Evolutionary conservation across 2,113 vertebrate genomes (phyloP).

Genomic region (Colistium nudipinnis): DNA sequence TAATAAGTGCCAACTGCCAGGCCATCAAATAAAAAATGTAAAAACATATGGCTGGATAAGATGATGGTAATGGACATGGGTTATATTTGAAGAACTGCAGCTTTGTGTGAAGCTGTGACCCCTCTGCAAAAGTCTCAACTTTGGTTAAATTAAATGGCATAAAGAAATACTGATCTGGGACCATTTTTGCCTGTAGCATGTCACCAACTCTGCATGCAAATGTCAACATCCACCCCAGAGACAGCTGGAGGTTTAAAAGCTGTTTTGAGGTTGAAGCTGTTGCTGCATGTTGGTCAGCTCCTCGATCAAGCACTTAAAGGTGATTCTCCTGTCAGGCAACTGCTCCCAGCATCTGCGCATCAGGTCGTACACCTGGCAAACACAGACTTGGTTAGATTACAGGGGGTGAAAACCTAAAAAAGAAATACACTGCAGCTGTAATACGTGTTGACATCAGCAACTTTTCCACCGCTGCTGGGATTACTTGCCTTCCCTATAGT

Average conservation of each 20-base stretch:
- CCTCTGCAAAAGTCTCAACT: constrained; percentile 7
- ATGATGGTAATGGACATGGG: constrained; percentile 1
- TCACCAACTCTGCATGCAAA: not conserved
- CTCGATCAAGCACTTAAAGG: constrained; percentile 89
- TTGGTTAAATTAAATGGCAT: constrained; percentile 10
- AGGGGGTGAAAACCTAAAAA: no score
- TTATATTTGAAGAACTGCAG: not conserved
- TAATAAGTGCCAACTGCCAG: no score
- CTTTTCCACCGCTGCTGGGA: no score
- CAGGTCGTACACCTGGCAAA: constrained; percentile 88
- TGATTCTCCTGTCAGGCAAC: constrained; percentile 85
- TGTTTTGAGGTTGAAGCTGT: constrained; percentile 6
- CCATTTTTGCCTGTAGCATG: not conserved
- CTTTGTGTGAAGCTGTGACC: not conserved
- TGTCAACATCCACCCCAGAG: not conserved
- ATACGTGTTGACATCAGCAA: no score
- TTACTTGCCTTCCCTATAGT: no score
- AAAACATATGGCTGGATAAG: constrained; percentile 9
- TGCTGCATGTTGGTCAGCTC: constrained; percentile 86
- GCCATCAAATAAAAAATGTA: constrained; percentile 17
- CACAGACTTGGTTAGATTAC: not conserved
- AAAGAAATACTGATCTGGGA: constrained; percentile 23
- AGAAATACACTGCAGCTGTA: no score
- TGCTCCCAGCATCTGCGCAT: constrained; percentile 95
- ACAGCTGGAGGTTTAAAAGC: not conserved